Percentiles rank a stretch among this genome's conserved stretches.
phyloP scores from a whole-genome alignment of 2,888 invertebrate species.

The Xanthostigma xanthostigma region DNA sequence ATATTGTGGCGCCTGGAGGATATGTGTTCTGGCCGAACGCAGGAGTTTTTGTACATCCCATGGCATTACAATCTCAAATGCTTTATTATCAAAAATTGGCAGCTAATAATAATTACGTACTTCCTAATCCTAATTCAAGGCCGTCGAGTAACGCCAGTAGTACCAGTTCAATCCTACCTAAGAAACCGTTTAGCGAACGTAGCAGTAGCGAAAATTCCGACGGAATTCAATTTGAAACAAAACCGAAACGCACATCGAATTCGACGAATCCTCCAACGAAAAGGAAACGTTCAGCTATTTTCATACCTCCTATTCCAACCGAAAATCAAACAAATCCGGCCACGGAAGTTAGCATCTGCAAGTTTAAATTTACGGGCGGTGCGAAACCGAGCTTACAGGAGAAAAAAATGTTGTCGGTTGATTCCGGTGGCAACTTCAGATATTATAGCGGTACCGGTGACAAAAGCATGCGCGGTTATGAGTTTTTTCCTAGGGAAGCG shows the following conservation, averaged over 20 bases:
- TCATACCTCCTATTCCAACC: constrained; percentile 67
- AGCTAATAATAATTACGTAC: constrained; percentile 29
- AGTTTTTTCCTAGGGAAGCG: constrained; percentile 60
- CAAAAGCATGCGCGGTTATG: constrained; percentile 61
- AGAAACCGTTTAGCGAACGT: neutral
- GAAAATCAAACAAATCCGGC: constrained; percentile 62
- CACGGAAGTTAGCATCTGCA: constrained; percentile 79
- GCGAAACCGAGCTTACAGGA: constrained; percentile 79
- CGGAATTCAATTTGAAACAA: constrained; percentile 22
- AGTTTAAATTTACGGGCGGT: constrained; percentile 86
- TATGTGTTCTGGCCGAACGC: constrained; percentile 58
- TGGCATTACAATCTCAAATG: constrained; percentile 54
- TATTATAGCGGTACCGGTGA: constrained; percentile 71
- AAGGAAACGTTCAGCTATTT: constrained; percentile 67
- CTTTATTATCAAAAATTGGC: constrained; percentile 63
- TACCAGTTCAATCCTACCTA: constrained; percentile 18
- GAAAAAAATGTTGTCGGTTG: constrained; percentile 83
- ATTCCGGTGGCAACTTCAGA: constrained; percentile 74
- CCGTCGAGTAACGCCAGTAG: constrained; percentile 22
- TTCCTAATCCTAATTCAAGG: constrained; percentile 19
- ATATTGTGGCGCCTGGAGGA: constrained; percentile 26
- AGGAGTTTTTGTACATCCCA: constrained; percentile 56
- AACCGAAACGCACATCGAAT: constrained; percentile 27
- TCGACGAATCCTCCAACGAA: constrained; percentile 36
- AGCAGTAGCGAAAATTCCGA: too few relatives aligned